These are phyloP conservation scores for Galeopsomyia nigrocyanea DNA, from an alignment of 2,888 invertebrate species.

Conservation along the genomic window DNA sequence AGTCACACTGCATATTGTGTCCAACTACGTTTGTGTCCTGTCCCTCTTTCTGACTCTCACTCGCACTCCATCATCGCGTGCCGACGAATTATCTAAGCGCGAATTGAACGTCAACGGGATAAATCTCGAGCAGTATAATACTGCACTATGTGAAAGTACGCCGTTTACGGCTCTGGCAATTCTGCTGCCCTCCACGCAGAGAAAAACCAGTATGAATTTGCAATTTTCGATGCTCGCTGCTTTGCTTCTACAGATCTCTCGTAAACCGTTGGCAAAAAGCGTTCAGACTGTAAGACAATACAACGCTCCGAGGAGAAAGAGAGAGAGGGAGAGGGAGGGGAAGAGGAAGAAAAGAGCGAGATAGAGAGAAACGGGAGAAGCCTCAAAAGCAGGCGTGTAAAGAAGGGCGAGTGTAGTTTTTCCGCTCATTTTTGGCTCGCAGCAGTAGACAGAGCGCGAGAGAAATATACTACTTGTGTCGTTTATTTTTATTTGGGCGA, in stretches of 20 bases:
- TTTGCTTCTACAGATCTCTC: background rate
- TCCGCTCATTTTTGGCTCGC: no score
- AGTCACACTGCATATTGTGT: slow-evolving; percentile 50
- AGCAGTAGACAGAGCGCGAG: no score
- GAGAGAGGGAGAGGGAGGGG: slow-evolving; percentile 21
- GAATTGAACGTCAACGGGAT: background rate
- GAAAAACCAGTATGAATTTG: slow-evolving; percentile 22
- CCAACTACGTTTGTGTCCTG: slow-evolving; percentile 42
- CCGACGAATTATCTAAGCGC: slow-evolving; percentile 31
- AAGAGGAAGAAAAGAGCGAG: slow-evolving; percentile 16
- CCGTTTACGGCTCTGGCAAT: no score
- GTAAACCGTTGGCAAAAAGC: slow-evolving; percentile 27
- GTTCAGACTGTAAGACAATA: slow-evolving; percentile 42
- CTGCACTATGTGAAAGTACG: no score
- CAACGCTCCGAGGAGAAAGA: background rate
- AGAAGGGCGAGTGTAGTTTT: slow-evolving; percentile 40
- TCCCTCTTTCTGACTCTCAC: slow-evolving; percentile 20
- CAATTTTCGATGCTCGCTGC: slow-evolving; percentile 33
- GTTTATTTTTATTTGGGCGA: no score
- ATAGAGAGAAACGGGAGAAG: slow-evolving; percentile 9
- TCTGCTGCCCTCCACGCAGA: no score
- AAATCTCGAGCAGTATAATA: no score
- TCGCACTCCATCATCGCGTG: slow-evolving; percentile 15
- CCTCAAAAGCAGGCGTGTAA: slow-evolving; percentile 40
- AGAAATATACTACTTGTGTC: no score